Percentiles rank a stretch among this genome's conserved stretches.
Evolutionary conservation across 2,113 vertebrate species (phyloP).

Genomic region (Taurulus bubalis): DNA sequence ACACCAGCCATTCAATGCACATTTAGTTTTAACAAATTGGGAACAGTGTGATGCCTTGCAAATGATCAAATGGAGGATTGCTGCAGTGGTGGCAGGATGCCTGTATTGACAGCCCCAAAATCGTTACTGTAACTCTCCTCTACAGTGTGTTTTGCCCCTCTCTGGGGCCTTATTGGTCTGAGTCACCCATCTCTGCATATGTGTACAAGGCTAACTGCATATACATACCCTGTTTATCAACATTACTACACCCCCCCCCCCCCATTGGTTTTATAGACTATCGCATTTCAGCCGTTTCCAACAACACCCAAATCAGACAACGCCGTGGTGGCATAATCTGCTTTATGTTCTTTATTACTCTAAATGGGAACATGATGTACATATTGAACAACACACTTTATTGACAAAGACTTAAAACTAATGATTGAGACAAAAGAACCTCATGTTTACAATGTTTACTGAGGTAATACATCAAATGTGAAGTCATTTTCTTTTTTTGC

Average conservation of each 20-base stretch:
- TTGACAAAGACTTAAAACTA: no score
- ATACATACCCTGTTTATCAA: not conserved
- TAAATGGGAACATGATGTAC: no score
- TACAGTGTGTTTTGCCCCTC: not conserved
- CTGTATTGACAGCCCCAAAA: slow-evolving; percentile 17
- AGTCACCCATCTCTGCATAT: not conserved
- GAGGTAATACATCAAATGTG: no score
- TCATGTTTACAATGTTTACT: no score
- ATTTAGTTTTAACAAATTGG: slow-evolving; percentile 19
- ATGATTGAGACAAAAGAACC: no score
- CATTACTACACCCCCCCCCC: no score
- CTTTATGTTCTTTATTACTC: no score
- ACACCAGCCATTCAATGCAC: not conserved
- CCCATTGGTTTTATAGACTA: not conserved
- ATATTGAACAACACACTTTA: no score
- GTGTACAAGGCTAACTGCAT: not conserved
- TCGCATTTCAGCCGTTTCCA: no score
- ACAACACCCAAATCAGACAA: no score
- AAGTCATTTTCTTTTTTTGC: no score
- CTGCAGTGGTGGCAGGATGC: slow-evolving; percentile 23
- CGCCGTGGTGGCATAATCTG: no score
- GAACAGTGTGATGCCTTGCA: slow-evolving; percentile 21
- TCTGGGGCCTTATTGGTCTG: not conserved
- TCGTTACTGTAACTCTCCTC: not conserved
- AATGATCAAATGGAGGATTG: slow-evolving; percentile 30